Evolutionary conservation across 2,888 invertebrate species (phyloP).

Genomic region (Yponomeuta cagnagella): DNA sequence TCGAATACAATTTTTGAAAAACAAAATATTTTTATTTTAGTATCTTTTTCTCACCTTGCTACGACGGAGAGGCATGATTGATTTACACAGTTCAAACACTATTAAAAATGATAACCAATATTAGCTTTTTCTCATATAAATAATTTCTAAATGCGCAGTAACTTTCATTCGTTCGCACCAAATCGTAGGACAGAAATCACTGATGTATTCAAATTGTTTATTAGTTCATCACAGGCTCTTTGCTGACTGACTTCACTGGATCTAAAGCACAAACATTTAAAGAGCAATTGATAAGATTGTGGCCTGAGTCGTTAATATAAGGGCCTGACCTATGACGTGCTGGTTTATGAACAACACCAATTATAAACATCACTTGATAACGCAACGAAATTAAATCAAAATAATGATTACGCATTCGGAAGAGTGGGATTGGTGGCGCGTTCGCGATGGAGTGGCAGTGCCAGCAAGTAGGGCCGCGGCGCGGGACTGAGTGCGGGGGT

Average conservation of each 20-base stretch:
- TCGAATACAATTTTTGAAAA: background rate
- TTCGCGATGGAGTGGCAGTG: background rate
- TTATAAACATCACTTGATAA: slow-evolving; percentile 59
- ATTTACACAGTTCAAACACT: slow-evolving; percentile 22
- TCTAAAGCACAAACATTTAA: slow-evolving; percentile 71
- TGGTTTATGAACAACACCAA: slow-evolving; percentile 61
- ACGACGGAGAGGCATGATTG: slow-evolving; percentile 64
- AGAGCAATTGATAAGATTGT: slow-evolving; percentile 66
- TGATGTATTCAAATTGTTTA: slow-evolving; percentile 17
- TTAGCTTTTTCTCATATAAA: slow-evolving; percentile 1
- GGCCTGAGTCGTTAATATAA: slow-evolving; percentile 20
- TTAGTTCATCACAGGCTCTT: slow-evolving; percentile 47
- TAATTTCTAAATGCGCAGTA: slow-evolving; percentile 8
- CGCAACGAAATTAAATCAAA: slow-evolving; percentile 51
- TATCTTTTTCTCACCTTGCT: slow-evolving; percentile 48
- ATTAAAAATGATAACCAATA: background rate
- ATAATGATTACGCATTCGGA: slow-evolving; percentile 50
- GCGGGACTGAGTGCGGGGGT: slow-evolving; percentile 29
- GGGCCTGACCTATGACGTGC: slow-evolving; percentile 57
- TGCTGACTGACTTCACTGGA: slow-evolving; percentile 66
- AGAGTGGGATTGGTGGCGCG: background rate
- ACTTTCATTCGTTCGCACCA: background rate
- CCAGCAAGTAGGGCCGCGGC: background rate
- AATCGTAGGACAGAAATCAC: slow-evolving; percentile 14
- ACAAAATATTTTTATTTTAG: background rate